Conservation (phyloP, 92 coral and sea anemone genomes). For the Umimayanthus chanpuru region DNA sequence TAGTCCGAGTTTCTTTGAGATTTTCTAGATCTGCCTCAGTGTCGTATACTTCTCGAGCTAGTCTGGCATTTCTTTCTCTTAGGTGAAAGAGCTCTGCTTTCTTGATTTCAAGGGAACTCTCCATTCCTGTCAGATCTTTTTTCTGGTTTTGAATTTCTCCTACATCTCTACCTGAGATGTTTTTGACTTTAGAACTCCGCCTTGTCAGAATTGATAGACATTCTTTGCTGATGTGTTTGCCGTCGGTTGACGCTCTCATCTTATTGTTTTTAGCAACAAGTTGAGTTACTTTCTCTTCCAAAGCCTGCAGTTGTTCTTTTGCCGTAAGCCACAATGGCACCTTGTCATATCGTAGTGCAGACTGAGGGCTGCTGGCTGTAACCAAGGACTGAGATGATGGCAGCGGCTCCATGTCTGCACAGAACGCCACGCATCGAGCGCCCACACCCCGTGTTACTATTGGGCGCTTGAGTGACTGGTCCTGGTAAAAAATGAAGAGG, state of each 20-base stretch:
- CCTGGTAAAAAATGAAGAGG: too few relatives aligned
- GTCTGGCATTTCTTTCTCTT: background rate
- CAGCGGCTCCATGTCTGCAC: background rate
- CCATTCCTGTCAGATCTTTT: background rate
- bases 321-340: background rate
- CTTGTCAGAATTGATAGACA: background rate
- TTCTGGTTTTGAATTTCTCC: background rate
- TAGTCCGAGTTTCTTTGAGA: background rate
- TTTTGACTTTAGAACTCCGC: background rate
- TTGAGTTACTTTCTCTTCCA: background rate
- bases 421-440: background rate
- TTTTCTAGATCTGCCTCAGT: background rate
- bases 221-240: background rate
- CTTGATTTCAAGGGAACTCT: background rate
- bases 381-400: too few relatives aligned
- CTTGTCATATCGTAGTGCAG: background rate
- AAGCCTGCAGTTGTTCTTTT: slow-evolving; percentile 9
- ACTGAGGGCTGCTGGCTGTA: too few relatives aligned
- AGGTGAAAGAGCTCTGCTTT: background rate
- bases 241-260: background rate
- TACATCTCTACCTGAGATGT: background rate
- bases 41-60: background rate
- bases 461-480: too few relatives aligned
- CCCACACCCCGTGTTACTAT: too few relatives aligned
- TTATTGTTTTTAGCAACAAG: background rate